A percentile compares a stretch with the other conserved stretches of the same genome.
phyloP scores from a whole-genome alignment of 2,113 vertebrate species.

The Pterocles burchelli region DNA sequence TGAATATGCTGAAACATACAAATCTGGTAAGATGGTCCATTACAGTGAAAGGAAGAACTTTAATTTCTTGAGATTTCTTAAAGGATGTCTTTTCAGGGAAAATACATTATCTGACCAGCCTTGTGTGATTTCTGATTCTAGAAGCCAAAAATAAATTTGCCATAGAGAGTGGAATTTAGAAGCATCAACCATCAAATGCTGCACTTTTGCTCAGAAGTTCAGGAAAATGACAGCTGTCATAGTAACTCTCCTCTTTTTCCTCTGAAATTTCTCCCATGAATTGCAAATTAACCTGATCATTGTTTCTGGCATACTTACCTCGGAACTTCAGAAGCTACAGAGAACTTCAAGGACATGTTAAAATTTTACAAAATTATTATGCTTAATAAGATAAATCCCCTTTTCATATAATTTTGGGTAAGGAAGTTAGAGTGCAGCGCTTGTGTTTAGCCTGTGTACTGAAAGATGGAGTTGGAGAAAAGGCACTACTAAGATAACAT shows the following conservation, averaged over 20 bases:
- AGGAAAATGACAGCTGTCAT: neutral
- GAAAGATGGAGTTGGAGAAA: neutral
- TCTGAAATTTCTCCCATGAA: neutral
- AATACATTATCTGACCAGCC: fast-evolving
- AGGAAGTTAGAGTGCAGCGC: neutral
- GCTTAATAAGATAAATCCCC: fast-evolving
- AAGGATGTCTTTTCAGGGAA: neutral
- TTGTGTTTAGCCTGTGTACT: neutral
- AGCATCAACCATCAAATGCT: neutral
- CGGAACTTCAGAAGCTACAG: neutral
- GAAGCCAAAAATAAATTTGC: neutral
- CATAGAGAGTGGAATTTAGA: neutral
- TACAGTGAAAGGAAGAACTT: neutral
- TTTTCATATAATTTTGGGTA: neutral
- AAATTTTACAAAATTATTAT: neutral
- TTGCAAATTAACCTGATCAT: neutral
- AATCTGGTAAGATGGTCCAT: neutral
- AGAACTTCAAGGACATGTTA: neutral
- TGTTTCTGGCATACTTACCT: neutral
- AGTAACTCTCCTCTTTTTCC: neutral
- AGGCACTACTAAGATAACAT: neutral
- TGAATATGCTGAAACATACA: neutral
- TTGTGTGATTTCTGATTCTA: neutral
- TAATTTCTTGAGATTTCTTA: neutral
- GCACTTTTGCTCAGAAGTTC: neutral